Base-by-base conservation (phyloP, 2,888 invertebrate genomes). In the Thysanoteuthis rhombus region DNA sequence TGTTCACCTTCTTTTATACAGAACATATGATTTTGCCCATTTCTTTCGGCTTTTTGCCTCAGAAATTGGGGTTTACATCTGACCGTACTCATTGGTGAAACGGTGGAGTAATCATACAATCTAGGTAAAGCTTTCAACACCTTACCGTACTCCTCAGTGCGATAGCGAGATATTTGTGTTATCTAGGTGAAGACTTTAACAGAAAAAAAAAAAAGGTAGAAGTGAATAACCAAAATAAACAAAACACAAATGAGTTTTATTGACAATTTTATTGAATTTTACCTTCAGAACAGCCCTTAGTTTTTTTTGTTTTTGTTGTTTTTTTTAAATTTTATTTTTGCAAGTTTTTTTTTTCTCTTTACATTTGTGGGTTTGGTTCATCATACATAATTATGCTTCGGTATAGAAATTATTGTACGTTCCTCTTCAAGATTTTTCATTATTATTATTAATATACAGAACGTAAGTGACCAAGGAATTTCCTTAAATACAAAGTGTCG, bases 281-380 rank as follows among this genome's bases (percentile, higher is more conserved):
- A 75, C 75, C 75, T 75, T 75, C 75, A n/a, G 75, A 75, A n/a
- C 75, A 75, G 75, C 75, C 75, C 75, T 75, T 75, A 75, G n/a
- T 75, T 36, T 75, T 75, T 75, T n/a, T 42, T 42, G 42, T 42
- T 42, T 8, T 42, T 42, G 4, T 6, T 42, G 4, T 2, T 42
- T 42, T 42, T 42, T 42, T 42, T 42, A 12, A 42, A 42, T 42
- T n/a, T n/a, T 42, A 42, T 42, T 42, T 42, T 42, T 42, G 42
- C 42, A 8, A 42, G 16, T n/a, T 75, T 75, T 58, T 32, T 58
- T 58, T 75, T 25, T 75, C 19, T 75, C 75, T 75, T 75, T 75
- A 75, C 75, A 75, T 75, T 75, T 4, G 75, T 75, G 75, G 75
- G 75, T 75, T 75, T 75, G 10, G n/a, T n/a, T 75, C n/a, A n/a